Percentiles rank a stretch among this genome's conserved stretches.
These are phyloP conservation scores for Oscheius sp. DNA, from an alignment of 1,140 invertebrate species.

Conservation along the genomic window DNA sequence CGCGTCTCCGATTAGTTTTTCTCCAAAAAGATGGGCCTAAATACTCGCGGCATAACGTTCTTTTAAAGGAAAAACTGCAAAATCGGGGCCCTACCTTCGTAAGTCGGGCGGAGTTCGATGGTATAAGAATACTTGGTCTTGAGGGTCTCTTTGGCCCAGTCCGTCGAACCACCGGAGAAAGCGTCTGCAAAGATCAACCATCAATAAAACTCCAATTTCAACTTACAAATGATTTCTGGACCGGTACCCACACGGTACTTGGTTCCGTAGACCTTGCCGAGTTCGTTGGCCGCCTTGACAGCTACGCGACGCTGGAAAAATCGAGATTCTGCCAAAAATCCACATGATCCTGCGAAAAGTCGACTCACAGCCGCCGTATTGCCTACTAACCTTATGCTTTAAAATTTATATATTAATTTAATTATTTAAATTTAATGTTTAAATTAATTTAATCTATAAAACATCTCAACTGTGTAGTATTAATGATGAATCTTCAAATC, in stretches of 20 bases:
- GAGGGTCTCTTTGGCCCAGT: slow-evolving; percentile 58
- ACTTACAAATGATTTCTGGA: slow-evolving; percentile 58
- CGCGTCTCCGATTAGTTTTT: neutral
- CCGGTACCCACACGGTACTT: slow-evolving; percentile 56
- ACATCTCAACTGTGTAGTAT: too few relatives aligned
- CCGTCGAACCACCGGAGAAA: slow-evolving; percentile 54
- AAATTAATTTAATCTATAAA: too few relatives aligned
- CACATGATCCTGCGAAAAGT: too few relatives aligned
- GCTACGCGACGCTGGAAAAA: slow-evolving; percentile 39
- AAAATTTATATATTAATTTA: too few relatives aligned
- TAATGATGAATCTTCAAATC: too few relatives aligned
- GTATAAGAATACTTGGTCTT: slow-evolving; percentile 60
- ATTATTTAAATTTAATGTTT: too few relatives aligned
- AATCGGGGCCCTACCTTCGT: slow-evolving; percentile 47
- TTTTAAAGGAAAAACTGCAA: too few relatives aligned
- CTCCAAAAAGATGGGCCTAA: neutral
- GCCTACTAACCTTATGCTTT: too few relatives aligned
- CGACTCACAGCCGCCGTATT: too few relatives aligned
- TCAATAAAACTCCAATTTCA: neutral
- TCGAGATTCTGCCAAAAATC: too few relatives aligned
- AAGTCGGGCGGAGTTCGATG: slow-evolving; percentile 53
- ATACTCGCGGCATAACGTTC: neutral
- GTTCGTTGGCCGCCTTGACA: slow-evolving; percentile 46
- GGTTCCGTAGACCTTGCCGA: slow-evolving; percentile 56
- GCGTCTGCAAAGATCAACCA: slow-evolving; percentile 47